phyloP scores from a whole-genome alignment of 2,888 invertebrate genomes.

The Eledona agricola region DNA sequence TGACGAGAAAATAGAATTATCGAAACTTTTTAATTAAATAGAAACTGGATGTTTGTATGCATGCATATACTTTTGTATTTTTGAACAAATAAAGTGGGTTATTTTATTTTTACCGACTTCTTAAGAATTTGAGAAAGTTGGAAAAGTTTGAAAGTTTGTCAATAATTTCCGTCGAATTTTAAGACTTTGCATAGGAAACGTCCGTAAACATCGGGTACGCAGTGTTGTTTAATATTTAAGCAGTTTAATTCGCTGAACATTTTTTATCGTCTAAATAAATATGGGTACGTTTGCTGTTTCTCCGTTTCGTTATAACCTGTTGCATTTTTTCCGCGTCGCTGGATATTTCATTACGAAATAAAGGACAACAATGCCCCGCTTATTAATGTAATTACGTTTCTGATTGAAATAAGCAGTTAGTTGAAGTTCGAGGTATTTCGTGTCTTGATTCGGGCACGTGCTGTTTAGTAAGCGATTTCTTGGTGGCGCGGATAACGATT shows the following conservation, averaged over 20 bases:
- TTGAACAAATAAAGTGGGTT: constrained; percentile 17
- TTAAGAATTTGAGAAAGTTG: constrained; percentile 27
- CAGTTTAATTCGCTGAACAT: constrained; percentile 4
- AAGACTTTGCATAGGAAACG: constrained; percentile 20
- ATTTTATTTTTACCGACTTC: constrained; percentile 29
- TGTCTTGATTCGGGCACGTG: constrained; percentile 14
- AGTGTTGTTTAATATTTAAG: constrained; percentile 15
- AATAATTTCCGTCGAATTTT: constrained; percentile 30
- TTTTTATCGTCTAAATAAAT: constrained; percentile 16
- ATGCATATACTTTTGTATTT: constrained; percentile 17
- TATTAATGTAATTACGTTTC: too few relatives aligned
- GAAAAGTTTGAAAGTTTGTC: constrained; percentile 27
- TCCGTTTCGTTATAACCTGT: constrained; percentile 18
- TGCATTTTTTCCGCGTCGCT: constrained; percentile 19
- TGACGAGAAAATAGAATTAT: too few relatives aligned
- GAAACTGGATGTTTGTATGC: constrained; percentile 15
- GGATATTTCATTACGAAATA: constrained; percentile 25
- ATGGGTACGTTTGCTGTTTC: constrained; percentile 4
- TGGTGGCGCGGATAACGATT: constrained; percentile 25
- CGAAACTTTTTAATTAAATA: too few relatives aligned
- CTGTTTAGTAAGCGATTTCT: constrained; percentile 29
- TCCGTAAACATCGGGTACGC: constrained; percentile 16
- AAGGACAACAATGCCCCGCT: constrained; percentile 11
- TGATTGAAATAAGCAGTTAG: constrained; percentile 2
- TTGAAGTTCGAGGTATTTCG: constrained; percentile 6